These are phyloP conservation scores for Clarias pachynema DNA, from an alignment of 2,797 vertebrate species.

Conservation along the genomic window DNA sequence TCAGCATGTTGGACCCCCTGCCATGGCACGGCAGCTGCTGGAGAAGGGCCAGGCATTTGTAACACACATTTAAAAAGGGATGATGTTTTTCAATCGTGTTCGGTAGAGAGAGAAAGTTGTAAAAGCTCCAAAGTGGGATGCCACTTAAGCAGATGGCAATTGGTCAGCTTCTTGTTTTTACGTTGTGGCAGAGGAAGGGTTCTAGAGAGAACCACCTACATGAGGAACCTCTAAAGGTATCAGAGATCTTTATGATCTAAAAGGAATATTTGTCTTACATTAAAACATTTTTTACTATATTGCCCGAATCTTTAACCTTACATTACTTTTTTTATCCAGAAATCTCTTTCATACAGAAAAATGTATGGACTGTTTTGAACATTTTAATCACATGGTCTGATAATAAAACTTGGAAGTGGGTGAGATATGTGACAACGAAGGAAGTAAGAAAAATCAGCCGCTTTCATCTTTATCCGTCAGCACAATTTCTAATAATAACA, in stretches of 20 bases:
- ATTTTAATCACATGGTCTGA: not conserved
- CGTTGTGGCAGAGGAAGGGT: not conserved
- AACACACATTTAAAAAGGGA: slow-evolving; percentile 33
- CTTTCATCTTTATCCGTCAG: not conserved
- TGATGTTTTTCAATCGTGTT: not conserved
- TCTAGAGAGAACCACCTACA: not conserved
- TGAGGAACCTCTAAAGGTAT: not conserved
- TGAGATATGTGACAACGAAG: not conserved
- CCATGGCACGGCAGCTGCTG: slow-evolving; percentile 63
- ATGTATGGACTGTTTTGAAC: not conserved
- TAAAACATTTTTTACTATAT: no score
- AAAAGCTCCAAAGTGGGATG: not conserved
- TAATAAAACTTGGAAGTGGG: not conserved
- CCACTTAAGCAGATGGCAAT: not conserved
- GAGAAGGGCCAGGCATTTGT: slow-evolving; percentile 61
- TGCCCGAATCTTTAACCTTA: no score
- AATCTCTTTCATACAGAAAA: not conserved
- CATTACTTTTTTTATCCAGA: no score
- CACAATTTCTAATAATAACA: no score
- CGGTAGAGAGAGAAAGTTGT: slow-evolving; percentile 16
- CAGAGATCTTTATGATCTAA: not conserved
- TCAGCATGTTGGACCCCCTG: slow-evolving; percentile 53
- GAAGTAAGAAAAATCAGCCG: not conserved
- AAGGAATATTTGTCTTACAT: no score
- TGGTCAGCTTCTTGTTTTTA: not conserved